Percentiles rank a stretch among this genome's conserved stretches.
Evolutionary conservation across 2,797 vertebrate species (phyloP).

Genomic region (Typhlichthys subterraneus): DNA sequence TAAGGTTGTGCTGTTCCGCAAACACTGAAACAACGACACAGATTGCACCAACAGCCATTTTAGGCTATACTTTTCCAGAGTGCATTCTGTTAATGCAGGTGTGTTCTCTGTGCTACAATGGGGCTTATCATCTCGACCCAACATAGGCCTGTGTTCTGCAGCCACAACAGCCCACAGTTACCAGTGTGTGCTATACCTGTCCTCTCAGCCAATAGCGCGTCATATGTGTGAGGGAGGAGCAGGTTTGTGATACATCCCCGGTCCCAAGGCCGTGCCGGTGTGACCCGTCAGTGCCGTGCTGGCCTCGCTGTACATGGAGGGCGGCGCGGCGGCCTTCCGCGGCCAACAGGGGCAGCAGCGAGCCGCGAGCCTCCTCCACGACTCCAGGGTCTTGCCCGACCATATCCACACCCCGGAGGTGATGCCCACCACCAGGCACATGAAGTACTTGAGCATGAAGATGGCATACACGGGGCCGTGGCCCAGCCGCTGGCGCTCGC

Average conservation of each 20-base stretch:
- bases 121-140: background rate
- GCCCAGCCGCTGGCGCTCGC: slow-evolving; percentile 66
- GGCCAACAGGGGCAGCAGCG: slow-evolving; percentile 85
- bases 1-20: background rate
- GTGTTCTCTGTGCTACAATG: too few species aligned
- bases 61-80: too few species aligned
- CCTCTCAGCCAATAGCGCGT: slow-evolving; percentile 15
- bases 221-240: slow-evolving; percentile 89
- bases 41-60: too few species aligned
- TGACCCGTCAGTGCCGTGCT: slow-evolving; percentile 79
- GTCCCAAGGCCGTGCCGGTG: slow-evolving; percentile 73
- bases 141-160: background rate
- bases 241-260: slow-evolving; percentile 90
- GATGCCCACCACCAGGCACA: slow-evolving; percentile 96
- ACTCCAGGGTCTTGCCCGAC: slow-evolving; percentile 94
- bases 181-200: background rate
- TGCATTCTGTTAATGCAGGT: too few species aligned
- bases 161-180: too few species aligned
- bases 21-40: too few species aligned
- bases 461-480: slow-evolving; percentile 87
- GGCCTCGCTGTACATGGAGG: slow-evolving; percentile 82
- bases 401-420: slow-evolving; percentile 98
- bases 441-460: slow-evolving; percentile 99
- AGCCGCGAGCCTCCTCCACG: slow-evolving; percentile 87
- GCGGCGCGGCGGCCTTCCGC: slow-evolving; percentile 78